These are phyloP conservation scores for Fragum whitleyi DNA, from an alignment of 2,888 invertebrate genomes.

Conservation along the genomic window DNA sequence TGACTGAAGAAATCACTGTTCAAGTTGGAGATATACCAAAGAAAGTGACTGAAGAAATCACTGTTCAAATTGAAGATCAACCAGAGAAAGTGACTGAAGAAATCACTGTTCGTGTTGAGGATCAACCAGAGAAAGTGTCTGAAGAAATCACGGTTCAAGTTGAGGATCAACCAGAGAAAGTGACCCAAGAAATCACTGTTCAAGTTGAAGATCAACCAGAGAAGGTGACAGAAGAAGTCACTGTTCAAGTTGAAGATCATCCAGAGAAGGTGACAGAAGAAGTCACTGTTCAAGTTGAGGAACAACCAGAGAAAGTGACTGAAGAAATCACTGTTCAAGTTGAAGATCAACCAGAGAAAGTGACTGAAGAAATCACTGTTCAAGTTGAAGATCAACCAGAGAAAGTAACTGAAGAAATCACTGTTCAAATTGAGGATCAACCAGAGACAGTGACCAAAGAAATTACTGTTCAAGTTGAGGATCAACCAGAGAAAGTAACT, in stretches of 20 bases:
- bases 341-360: neutral
- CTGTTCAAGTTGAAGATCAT: slow-evolving; percentile 16
- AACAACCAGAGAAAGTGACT: neutral
- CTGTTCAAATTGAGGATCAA: neutral
- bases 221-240: neutral
- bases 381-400: slow-evolving; percentile 5
- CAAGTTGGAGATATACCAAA: slow-evolving; percentile 34
- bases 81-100: slow-evolving; percentile 27
- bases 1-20: slow-evolving; percentile 19
- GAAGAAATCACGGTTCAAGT: neutral
- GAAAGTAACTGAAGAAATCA: neutral
- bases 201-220: neutral
- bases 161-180: too few relatives aligned
- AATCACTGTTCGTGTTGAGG: too few relatives aligned
- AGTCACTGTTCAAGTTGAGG: slow-evolving; percentile 19
- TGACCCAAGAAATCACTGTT: too few relatives aligned
- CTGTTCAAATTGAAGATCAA: slow-evolving; percentile 37
- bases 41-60: slow-evolving; percentile 23
- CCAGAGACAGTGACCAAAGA: slow-evolving; percentile 10
- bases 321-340: neutral
- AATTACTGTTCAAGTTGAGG: slow-evolving; percentile 14
- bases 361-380: slow-evolving; percentile 16
- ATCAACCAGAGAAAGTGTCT: neutral
- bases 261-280: slow-evolving; percentile 10
- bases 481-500: neutral